A percentile compares a stretch with the other conserved stretches of the same genome.
These are phyloP conservation scores for Hydrotaea diabolus DNA, from an alignment of 2,888 invertebrate genomes.

Conservation along the genomic window DNA sequence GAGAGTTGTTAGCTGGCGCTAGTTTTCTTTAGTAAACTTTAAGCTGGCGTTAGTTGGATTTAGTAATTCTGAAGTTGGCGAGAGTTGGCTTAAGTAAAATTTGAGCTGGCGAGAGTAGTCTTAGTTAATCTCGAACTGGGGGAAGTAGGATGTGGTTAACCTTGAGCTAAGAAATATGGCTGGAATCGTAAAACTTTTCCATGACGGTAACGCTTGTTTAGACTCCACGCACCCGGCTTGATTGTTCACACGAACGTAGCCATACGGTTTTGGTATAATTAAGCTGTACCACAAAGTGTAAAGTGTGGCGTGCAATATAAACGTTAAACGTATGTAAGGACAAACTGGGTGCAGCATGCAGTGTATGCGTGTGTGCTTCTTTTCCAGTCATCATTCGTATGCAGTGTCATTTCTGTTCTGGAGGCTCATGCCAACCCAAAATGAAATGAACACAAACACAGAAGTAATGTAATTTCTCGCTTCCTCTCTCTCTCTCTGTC, in stretches of 20 bases:
- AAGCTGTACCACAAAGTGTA: slow-evolving; percentile 57
- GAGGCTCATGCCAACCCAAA: slow-evolving; percentile 27
- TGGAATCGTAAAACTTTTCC: background rate
- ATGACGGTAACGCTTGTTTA: background rate
- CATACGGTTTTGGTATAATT: slow-evolving; percentile 55
- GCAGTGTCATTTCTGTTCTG: slow-evolving; percentile 37
- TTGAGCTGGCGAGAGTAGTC: background rate
- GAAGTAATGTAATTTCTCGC: slow-evolving; percentile 21
- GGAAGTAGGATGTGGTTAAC: background rate
- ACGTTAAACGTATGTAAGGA: slow-evolving; percentile 15
- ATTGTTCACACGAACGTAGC: background rate
- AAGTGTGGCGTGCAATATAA: slow-evolving; percentile 49
- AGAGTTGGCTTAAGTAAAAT: background rate
- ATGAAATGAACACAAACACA: slow-evolving; percentile 21
- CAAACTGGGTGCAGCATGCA: background rate
- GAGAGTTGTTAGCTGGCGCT: background rate
- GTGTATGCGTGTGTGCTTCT: background rate
- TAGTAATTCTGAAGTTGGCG: background rate
- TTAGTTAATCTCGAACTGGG: background rate
- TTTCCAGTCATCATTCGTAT: slow-evolving; percentile 15
- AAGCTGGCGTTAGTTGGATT: background rate
- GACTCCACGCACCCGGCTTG: background rate
- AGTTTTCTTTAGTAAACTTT: background rate
- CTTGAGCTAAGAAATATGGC: background rate
- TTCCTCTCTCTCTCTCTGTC: background rate